Percentiles rank a stretch among this genome's conserved stretches.
Evolutionary conservation across 1,140 invertebrate genomes (phyloP).

Genomic region (Macrobrachium nipponense): DNA sequence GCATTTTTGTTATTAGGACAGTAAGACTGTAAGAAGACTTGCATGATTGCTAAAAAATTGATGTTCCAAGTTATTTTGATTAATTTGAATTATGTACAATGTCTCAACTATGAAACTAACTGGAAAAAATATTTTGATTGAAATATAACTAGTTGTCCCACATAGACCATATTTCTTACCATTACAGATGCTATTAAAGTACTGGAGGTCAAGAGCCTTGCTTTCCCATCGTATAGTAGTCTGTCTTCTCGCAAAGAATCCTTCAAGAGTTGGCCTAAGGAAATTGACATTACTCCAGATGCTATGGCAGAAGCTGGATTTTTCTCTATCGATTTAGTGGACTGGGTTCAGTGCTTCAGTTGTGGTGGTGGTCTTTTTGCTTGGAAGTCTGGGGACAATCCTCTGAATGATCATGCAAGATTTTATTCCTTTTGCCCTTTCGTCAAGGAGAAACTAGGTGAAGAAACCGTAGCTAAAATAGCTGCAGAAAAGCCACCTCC

Average conservation of each 20-base stretch:
- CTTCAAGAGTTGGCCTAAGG: slow-evolving; percentile 11
- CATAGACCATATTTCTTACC: background rate
- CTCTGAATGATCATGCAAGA: slow-evolving; percentile 32
- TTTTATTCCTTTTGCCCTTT: slow-evolving; percentile 48
- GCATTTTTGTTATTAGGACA: too few species aligned
- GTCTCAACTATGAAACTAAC: too few species aligned
- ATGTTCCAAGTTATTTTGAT: too few species aligned
- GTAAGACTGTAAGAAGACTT: too few species aligned
- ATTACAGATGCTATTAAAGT: slow-evolving; percentile 3
- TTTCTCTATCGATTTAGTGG: slow-evolving; percentile 33
- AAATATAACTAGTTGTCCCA: too few species aligned
- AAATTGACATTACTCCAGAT: background rate
- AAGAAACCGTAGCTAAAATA: background rate
- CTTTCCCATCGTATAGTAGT: slow-evolving; percentile 24
- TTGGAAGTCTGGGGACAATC: slow-evolving; percentile 32
- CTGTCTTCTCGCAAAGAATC: slow-evolving; percentile 9
- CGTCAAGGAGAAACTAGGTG: slow-evolving; percentile 13
- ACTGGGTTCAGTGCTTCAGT: slow-evolving; percentile 47
- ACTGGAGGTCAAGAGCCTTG: background rate
- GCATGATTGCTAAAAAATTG: too few species aligned
- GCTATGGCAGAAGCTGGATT: slow-evolving; percentile 23
- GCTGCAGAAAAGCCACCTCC: slow-evolving; percentile 29
- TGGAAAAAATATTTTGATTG: too few species aligned
- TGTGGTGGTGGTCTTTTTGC: slow-evolving; percentile 39
- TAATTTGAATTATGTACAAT: too few species aligned